Conservation (phyloP, 2,113 vertebrate species). For the Oostethus manadensis region DNA sequence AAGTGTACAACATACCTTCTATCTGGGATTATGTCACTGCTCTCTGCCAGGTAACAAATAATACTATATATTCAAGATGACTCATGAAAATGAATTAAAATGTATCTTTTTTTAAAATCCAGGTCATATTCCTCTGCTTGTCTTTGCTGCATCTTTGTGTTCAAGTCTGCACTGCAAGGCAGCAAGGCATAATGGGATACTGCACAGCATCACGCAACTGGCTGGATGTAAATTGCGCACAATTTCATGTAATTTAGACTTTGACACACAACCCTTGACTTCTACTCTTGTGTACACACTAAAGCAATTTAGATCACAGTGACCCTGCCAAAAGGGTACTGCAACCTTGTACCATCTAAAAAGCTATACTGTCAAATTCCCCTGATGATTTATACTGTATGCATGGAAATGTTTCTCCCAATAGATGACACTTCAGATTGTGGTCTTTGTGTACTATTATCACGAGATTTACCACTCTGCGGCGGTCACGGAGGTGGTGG, state of each 20-base stretch:
- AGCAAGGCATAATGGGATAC: conserved; percentile 57
- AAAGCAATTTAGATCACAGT: conserved; percentile 24
- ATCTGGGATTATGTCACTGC: conserved; percentile 40
- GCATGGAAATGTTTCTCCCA: conserved; percentile 1
- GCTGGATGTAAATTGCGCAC: conserved; percentile 68
- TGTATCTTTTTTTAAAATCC: conserved; percentile 3
- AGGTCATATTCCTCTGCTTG: conserved; percentile 73
- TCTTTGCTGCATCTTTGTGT: conserved; percentile 61
- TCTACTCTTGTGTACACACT: neutral
- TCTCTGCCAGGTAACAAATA: conserved; percentile 66
- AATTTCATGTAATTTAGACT: neutral
- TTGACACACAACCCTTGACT: neutral
- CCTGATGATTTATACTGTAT: neutral
- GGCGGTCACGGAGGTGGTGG: conserved; percentile 41
- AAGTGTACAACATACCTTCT: conserved; percentile 38
- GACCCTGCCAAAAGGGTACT: conserved; percentile 22
- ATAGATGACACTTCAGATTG: conserved; percentile 53
- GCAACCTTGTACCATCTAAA: conserved; percentile 30
- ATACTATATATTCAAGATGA: neutral
- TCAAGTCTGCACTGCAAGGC: conserved; percentile 50
- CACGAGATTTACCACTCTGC: conserved; percentile 49
- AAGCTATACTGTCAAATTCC: neutral
- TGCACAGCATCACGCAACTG: conserved; percentile 61
- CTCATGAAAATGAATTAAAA: neutral
- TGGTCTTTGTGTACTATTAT: conserved; percentile 41